A percentile compares a stretch with the other conserved stretches of the same genome.
These are phyloP conservation scores for Steromphala cineraria DNA, from an alignment of 2,888 invertebrate genomes.

Conservation along the genomic window DNA sequence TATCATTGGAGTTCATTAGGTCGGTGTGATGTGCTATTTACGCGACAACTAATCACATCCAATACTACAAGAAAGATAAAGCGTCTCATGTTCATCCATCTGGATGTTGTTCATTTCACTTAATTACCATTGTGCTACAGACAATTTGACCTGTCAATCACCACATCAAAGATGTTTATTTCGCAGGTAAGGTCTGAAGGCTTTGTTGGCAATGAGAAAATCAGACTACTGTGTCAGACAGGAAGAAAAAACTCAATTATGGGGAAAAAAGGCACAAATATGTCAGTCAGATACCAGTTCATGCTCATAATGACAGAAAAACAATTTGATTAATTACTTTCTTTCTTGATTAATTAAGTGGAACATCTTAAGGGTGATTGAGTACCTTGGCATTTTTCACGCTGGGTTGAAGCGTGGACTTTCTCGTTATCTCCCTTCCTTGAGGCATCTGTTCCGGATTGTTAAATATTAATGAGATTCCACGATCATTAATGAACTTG, in stretches of 20 bases:
- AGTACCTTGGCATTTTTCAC: constrained; percentile 1
- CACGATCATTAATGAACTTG: neutral
- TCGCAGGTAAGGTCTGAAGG: neutral
- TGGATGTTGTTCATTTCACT: neutral
- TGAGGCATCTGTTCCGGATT: constrained; percentile 6
- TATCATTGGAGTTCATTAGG: too few relatives aligned
- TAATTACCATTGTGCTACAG: neutral
- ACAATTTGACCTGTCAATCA: neutral
- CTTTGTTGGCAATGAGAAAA: too few relatives aligned
- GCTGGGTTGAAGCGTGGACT: neutral
- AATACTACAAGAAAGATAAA: too few relatives aligned
- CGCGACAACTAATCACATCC: too few relatives aligned
- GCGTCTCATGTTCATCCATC: too few relatives aligned
- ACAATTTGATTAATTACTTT: constrained; percentile 10
- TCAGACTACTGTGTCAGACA: too few relatives aligned
- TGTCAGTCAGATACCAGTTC: neutral
- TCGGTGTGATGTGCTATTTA: too few relatives aligned
- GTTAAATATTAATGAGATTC: constrained; percentile 16
- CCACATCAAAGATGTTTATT: neutral
- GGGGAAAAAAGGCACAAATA: neutral
- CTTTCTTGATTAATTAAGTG: constrained; percentile 10
- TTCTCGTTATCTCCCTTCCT: neutral
- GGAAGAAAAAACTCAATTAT: neutral
- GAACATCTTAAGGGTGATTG: constrained; percentile 8
- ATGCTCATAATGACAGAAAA: neutral